Evolutionary conservation across 2,113 vertebrate species (phyloP), one percentile per base, ranked within the genome.

Genomic region (Vidua macroura): DNA sequence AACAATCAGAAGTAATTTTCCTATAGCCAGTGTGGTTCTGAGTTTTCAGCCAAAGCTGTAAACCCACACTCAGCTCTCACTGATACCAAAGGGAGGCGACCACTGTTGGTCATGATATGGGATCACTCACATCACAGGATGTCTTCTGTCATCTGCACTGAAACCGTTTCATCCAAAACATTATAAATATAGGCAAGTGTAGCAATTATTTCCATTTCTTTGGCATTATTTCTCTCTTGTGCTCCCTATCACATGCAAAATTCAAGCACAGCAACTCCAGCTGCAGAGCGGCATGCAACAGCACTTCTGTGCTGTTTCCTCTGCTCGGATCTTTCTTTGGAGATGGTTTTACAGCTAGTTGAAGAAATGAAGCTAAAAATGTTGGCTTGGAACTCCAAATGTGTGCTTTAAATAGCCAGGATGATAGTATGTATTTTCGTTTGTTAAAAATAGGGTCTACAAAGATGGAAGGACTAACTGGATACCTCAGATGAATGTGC

Each of bases 61-160:
- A 81, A 41, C 20, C 14, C 17, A 60, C 41, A 6, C 10, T 79
- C 70, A 15, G 22, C n/a, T 73, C 39, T 53, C 22, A 30, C 13
- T 2, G 0, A 30, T 11, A 49, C 10, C 0, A 1, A 74, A 56
- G 44, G n/a, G 37, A 75, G 39, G 18, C 0, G 0, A 89, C 10
- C 49, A 31, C 24, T 30, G 13, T 27, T 60, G 20, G 33, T 46
- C 6, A 1, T 51, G 25, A 46, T 31, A 46, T 1, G 7, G 53
- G 31, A 55, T 51, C 74, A 53, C 5, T 53, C 1, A 1, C 28
- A 49, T 43, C 0, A 0, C 43, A 56, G 15, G 56, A 69, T 79
- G 15, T 56, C 46, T 73, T 79, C n/a, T 69, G 28, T 73, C 24
- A 76, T 19, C 51, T 85, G 23, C 55, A 77, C 12, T 46, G 43